A percentile compares a stretch with the other conserved stretches of the same genome.
phyloP scores from a whole-genome alignment of 2,113 vertebrate genomes.

The Plestiodon gilberti region DNA sequence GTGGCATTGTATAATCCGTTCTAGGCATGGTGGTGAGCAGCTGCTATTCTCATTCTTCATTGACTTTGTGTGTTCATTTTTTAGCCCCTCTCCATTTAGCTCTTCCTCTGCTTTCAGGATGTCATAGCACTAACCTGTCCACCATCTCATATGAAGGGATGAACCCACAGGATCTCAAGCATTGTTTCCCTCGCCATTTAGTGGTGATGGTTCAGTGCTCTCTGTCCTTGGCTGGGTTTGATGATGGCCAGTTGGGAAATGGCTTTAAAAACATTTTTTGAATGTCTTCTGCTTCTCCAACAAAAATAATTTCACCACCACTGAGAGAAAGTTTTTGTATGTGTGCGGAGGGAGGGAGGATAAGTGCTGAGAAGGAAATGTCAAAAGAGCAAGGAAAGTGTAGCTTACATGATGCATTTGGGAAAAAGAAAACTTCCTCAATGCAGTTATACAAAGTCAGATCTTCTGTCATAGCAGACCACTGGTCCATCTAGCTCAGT shows the following conservation, averaged over 20 bases:
- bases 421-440: not conserved
- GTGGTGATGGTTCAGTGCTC: not conserved
- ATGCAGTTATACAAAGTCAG: too few relatives aligned
- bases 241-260: not conserved
- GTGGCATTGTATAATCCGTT: not conserved
- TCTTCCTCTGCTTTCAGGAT: not conserved
- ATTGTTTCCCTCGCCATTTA: not conserved
- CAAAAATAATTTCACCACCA: not conserved
- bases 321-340: not conserved
- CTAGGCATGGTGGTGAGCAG: not conserved
- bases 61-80: not conserved
- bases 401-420: not conserved
- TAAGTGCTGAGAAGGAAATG: not conserved
- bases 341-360: not conserved
- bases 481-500: too few relatives aligned
- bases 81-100: not conserved
- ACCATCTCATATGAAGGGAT: not conserved
- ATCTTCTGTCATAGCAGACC: too few relatives aligned
- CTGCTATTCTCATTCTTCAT: not conserved
- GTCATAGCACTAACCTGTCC: not conserved
- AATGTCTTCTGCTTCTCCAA: not conserved
- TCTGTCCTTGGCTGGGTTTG: not conserved
- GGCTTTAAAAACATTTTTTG: not conserved
- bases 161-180: not conserved
- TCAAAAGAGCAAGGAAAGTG: not conserved